A percentile compares a stretch with the other conserved stretches of the same genome.
Conservation (phyloP, 2,113 vertebrate species). For the Heliornis fulica region DNA sequence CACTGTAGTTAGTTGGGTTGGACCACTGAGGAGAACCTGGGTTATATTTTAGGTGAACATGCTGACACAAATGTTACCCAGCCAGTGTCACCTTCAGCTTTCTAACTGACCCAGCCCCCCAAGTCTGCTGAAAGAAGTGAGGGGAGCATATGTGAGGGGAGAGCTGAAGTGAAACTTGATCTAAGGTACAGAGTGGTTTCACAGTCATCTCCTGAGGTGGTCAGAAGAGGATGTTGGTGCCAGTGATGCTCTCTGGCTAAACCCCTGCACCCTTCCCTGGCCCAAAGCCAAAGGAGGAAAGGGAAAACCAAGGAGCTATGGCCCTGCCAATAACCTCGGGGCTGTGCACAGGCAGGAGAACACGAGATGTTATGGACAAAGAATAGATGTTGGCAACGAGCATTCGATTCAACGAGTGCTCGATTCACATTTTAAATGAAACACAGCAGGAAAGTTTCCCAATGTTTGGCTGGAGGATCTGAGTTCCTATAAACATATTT, state of each 20-base stretch:
- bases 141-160: background rate
- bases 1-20: background rate
- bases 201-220: background rate
- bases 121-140: background rate
- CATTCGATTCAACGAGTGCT: accelerated
- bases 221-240: background rate
- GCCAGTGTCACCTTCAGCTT: no score
- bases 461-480: background rate
- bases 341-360: background rate
- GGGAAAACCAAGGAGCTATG: background rate
- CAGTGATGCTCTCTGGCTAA: background rate
- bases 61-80: no score
- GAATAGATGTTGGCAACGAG: background rate
- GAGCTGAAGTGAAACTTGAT: background rate
- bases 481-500: background rate
- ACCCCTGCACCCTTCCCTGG: background rate
- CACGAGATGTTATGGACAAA: background rate
- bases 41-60: background rate
- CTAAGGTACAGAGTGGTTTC: background rate
- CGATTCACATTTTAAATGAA: background rate
- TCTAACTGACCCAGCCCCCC: background rate
- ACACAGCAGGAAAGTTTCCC: background rate
- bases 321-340: background rate
- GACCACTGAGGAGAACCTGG: background rate
- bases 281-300: background rate